These are phyloP conservation scores for Ceyx margarethae DNA, from an alignment of 2,113 vertebrate species.

Conservation along the genomic window DNA sequence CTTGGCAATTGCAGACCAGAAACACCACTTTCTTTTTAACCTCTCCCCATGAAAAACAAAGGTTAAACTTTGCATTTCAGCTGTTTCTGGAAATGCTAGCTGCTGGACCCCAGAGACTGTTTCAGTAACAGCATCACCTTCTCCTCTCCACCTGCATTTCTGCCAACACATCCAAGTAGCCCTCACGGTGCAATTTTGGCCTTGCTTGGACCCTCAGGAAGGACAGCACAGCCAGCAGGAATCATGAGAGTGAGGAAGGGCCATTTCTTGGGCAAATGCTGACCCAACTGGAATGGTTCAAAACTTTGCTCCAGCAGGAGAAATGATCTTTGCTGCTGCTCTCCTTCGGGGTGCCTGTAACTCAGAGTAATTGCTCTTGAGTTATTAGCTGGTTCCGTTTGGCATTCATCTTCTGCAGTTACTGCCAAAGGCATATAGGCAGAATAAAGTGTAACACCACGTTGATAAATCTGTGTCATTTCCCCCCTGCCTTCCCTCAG, in stretches of 20 bases:
- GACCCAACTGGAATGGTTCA: not conserved
- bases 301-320: not conserved
- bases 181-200: not conserved
- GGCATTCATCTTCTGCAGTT: constrained; percentile 4
- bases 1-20: not conserved
- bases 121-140: no score
- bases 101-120: not conserved
- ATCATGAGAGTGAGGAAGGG: not conserved
- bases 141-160: not conserved
- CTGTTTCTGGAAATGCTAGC: not conserved
- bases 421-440: not conserved
- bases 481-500: not conserved
- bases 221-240: not conserved
- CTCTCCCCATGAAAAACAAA: not conserved
- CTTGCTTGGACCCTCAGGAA: not conserved
- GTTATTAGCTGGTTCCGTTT: not conserved
- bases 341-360: not conserved
- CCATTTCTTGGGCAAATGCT: not conserved
- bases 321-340: not conserved
- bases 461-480: not conserved
- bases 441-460: not conserved
- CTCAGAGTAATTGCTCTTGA: not conserved
- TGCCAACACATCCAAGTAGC: not conserved
- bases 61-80: not conserved
- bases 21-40: not conserved